These are phyloP conservation scores for Saccostrea cuccullata DNA, from an alignment of 1,140 invertebrate species.

Conservation along the genomic window DNA sequence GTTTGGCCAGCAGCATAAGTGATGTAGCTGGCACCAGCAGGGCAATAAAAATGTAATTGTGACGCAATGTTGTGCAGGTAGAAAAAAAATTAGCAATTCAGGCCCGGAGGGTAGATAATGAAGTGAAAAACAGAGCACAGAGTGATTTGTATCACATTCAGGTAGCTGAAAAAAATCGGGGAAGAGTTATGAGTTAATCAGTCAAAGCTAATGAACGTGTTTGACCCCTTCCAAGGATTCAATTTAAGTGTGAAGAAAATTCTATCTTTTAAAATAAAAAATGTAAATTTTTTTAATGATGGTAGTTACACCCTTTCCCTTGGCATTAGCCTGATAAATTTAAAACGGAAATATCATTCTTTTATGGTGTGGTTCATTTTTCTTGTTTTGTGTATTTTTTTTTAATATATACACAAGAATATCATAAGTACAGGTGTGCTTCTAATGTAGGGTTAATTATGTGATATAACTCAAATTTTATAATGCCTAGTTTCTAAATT, in stretches of 20 bases:
- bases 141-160: background rate
- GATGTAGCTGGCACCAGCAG: slow-evolving; percentile 20
- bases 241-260: background rate
- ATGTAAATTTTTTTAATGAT: background rate
- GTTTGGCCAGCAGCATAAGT: slow-evolving; percentile 18
- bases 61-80: slow-evolving; percentile 1
- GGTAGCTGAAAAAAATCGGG: background rate
- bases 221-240: background rate
- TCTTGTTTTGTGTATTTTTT: background rate
- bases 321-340: background rate
- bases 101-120: background rate
- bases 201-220: background rate
- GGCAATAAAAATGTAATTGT: slow-evolving; percentile 13
- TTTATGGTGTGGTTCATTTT: background rate
- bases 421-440: background rate
- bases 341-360: background rate
- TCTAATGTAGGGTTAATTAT: slow-evolving; percentile 2
- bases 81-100: background rate
- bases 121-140: background rate
- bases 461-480: background rate
- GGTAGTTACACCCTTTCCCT: slow-evolving; percentile 6
- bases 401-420: background rate
- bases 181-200: background rate
- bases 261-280: background rate
- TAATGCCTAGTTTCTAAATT: background rate